Evolutionary conservation across 2,797 vertebrate genomes (phyloP).

Genomic region (Brachyrhaphis roseni): DNA sequence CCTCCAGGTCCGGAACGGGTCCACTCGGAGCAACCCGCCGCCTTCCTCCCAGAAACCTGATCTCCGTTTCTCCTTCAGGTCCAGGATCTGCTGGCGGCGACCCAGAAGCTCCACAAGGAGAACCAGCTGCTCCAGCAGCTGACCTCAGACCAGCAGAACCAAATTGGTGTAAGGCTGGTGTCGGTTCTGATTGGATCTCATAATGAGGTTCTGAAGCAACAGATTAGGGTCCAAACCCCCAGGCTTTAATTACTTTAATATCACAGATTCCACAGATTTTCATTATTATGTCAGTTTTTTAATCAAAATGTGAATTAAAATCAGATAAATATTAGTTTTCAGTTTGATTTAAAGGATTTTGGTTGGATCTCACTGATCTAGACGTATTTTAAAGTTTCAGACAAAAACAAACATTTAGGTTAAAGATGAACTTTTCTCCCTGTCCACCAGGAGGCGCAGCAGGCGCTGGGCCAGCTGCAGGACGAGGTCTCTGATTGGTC

Average conservation of each 20-base stretch:
- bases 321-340: no score
- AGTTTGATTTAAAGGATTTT: background rate
- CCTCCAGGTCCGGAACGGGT: conserved; percentile 35
- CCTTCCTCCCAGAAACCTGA: background rate
- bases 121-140: conserved; percentile 36
- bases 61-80: conserved; percentile 38
- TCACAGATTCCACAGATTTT: no score
- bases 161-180: conserved; percentile 26
- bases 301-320: no score
- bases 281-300: no score
- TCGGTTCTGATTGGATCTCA: background rate
- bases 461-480: conserved; percentile 11
- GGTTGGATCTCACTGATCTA: background rate
- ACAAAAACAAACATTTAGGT: no score
- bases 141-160: conserved; percentile 44
- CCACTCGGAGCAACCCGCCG: background rate
- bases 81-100: conserved; percentile 36
- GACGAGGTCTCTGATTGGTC: conserved; percentile 58
- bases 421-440: background rate
- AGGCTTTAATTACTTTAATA: no score
- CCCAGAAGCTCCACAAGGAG: conserved; percentile 48
- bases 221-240: background rate
- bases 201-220: background rate
- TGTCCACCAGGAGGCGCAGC: conserved; percentile 42
- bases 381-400: background rate